Percentiles rank a stretch among this genome's conserved stretches.
Conservation (phyloP, 1,140 invertebrate genomes). For the Papilio polyxenes region DNA sequence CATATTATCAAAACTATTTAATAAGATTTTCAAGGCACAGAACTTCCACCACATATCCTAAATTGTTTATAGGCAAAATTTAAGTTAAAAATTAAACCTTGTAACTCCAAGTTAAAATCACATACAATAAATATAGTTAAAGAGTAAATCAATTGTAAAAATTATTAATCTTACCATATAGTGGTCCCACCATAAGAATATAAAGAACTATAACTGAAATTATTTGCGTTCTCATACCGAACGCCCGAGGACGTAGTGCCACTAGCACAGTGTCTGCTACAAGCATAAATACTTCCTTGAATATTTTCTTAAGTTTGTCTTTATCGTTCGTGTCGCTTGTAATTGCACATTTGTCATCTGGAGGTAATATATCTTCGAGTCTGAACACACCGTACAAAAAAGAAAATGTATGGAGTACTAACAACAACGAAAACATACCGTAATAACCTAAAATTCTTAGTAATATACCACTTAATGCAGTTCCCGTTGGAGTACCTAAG, state of each 20-base stretch:
- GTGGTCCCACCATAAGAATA: conserved; percentile 78
- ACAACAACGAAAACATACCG: conserved; percentile 69
- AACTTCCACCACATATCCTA: no score
- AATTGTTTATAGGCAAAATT: background rate
- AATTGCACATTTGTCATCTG: conserved; percentile 47
- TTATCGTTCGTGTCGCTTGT: conserved; percentile 40
- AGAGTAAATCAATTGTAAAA: background rate
- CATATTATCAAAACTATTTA: no score
- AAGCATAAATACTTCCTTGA: conserved; percentile 67
- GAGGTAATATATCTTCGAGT: conserved; percentile 65
- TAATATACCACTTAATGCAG: conserved; percentile 70
- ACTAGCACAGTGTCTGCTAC: conserved; percentile 78
- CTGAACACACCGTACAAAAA: conserved; percentile 68
- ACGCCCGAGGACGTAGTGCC: conserved; percentile 67
- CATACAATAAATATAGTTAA: background rate
- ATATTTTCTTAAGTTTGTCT: conserved; percentile 49
- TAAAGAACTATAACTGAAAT: conserved; percentile 74
- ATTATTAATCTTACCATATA: conserved; percentile 73
- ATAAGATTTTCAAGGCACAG: no score
- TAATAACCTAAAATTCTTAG: conserved; percentile 68
- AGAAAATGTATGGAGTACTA: conserved; percentile 58
- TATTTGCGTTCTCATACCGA: conserved; percentile 71
- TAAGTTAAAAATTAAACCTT: background rate
- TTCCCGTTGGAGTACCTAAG: conserved; percentile 75
- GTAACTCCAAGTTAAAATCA: background rate